Base-by-base conservation (phyloP, 2,888 invertebrate genomes). In the Mythimna pallens region DNA sequence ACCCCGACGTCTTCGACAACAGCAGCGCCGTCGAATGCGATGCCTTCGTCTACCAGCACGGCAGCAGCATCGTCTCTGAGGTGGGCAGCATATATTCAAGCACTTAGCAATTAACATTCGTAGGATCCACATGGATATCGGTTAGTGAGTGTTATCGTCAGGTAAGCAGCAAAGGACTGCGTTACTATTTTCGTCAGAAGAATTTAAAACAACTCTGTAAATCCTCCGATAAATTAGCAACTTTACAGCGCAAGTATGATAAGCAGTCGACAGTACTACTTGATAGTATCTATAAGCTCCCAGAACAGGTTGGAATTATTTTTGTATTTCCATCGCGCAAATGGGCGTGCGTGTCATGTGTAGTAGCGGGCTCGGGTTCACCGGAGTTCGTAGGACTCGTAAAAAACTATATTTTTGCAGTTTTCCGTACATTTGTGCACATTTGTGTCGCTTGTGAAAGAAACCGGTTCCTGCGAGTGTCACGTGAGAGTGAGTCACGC, bases 61-160 rank as follows among this genome's bases (percentile, higher is more conserved):
- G 93, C 73, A 93, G 92, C 85, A 97, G 97, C 64, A 96, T 97
- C 65, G 94, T 96, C 9, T 94, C 94, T 73, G 97, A 97, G 95
- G 97, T 97, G 57, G n/a, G 71, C 59, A 8, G 0, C 40, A 34
- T 34, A 40, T 12, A 34, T 40, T 22, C 22, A 5, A 47, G 20
- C n/a, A 1, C 5, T 36, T 36, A 12, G 50, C 22, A 2, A 40
- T 20, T 47, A 9, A 58, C 22, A 6, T 50, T 20, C 30, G 12
- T 47, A 25, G 8, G 10, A 22, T 20, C 50, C 12, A 47, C n/a
- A 9, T 30, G 17, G 25, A 57, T 57, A 17, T 55, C 17, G 36
- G 17, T 12, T 20, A 30, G 22, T 34, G 43, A 54, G 20, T 7
- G 5, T 20, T 34, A n/a, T 40, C n/a, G 7, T 55, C 20, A 47